These are phyloP conservation scores for Takifugu flavidus DNA, from an alignment of 2,113 vertebrate species.

Conservation along the genomic window DNA sequence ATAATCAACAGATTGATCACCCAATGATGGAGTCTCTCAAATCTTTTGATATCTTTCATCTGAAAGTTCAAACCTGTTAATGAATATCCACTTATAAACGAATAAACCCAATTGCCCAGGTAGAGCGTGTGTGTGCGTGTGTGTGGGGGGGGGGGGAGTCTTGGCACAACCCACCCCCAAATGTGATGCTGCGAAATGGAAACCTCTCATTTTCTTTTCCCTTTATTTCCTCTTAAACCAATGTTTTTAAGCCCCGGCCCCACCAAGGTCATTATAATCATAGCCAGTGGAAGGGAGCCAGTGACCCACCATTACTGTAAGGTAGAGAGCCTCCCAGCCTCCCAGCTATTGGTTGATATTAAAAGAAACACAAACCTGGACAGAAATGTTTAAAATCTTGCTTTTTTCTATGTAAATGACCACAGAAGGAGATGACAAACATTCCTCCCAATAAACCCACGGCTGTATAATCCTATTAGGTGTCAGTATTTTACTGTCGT, in stretches of 20 bases:
- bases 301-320: conserved; percentile 74
- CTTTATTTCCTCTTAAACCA: conserved; percentile 74
- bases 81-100: conserved; percentile 70
- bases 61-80: conserved; percentile 70
- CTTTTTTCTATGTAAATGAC: conserved; percentile 58
- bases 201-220: conserved; percentile 76
- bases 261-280: conserved; percentile 82
- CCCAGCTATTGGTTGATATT: conserved; percentile 45
- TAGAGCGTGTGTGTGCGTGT: background rate
- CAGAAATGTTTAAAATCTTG: conserved; percentile 53
- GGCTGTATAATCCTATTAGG: conserved; percentile 21
- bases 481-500: conserved; percentile 9
- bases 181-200: conserved; percentile 80
- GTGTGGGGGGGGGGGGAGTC: conserved; percentile 14
- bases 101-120: conserved; percentile 40
- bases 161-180: too few species aligned
- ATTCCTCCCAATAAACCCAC: conserved; percentile 5
- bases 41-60: conserved; percentile 50
- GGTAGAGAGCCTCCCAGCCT: conserved; percentile 68
- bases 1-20: conserved; percentile 2
- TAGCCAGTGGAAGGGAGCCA: conserved; percentile 76
- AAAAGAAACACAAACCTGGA: conserved; percentile 37
- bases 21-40: conserved; percentile 36
- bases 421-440: conserved; percentile 20
- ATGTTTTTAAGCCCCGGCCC: conserved; percentile 77